A percentile compares a stretch with the other conserved stretches of the same genome.
Evolutionary conservation across 2,113 vertebrate genomes (phyloP).

Genomic region (Microcebus lehilahytsara): DNA sequence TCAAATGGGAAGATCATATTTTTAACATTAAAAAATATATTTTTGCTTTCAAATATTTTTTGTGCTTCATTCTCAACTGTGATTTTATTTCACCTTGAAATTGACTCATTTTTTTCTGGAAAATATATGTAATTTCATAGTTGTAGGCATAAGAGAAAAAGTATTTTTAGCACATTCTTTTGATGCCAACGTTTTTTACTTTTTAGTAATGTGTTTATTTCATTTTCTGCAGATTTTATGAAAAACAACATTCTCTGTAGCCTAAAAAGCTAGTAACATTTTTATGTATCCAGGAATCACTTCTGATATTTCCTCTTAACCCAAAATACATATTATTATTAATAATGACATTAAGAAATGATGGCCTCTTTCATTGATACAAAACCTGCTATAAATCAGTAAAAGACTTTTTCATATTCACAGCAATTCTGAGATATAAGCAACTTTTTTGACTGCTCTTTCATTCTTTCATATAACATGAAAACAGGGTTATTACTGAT

Average conservation of each 20-base stretch:
- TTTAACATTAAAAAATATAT: background rate
- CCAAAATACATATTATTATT: background rate
- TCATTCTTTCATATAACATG: background rate
- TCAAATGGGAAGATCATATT: background rate
- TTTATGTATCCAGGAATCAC: background rate
- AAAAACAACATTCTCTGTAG: background rate
- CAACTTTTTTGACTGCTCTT: background rate
- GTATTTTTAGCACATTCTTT: background rate
- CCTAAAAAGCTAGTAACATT: background rate
- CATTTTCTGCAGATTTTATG: background rate
- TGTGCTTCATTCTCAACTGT: background rate
- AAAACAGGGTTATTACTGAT: conserved; percentile 14
- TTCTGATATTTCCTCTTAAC: conserved; percentile 7
- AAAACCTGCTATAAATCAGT: background rate
- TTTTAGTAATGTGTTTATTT: background rate
- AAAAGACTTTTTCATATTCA: background rate
- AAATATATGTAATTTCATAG: background rate
- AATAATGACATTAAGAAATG: conserved; percentile 10
- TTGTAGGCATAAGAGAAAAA: background rate
- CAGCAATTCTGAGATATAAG: background rate
- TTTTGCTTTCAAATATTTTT: background rate
- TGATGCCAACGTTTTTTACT: background rate
- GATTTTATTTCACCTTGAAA: background rate
- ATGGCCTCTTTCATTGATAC: background rate
- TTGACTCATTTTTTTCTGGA: background rate